A percentile compares a stretch with the other conserved stretches of the same genome.
These are phyloP conservation scores for Sinocyclocheilus rhinocerous DNA, from an alignment of 2,113 vertebrate genomes.

Conservation along the genomic window DNA sequence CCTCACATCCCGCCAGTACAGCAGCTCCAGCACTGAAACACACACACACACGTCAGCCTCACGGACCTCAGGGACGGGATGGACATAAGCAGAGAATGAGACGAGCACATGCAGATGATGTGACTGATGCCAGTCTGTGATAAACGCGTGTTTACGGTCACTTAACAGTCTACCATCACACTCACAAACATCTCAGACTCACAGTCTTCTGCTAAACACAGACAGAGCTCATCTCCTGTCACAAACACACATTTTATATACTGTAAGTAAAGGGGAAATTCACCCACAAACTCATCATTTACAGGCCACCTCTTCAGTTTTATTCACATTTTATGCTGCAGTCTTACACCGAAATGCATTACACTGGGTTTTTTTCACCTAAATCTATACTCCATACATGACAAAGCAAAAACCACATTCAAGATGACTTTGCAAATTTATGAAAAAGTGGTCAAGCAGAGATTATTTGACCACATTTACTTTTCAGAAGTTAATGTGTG, in stretches of 20 bases:
- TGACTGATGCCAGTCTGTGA: background rate
- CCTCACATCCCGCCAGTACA: slow-evolving; percentile 98
- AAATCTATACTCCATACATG: background rate
- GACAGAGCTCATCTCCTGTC: background rate
- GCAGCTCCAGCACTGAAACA: slow-evolving; percentile 89
- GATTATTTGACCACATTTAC: background rate
- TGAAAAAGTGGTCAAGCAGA: background rate
- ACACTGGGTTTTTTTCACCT: background rate
- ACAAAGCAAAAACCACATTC: background rate
- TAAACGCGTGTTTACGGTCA: background rate
- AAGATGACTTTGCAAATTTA: background rate
- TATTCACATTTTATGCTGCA: background rate
- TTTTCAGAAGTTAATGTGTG: no score
- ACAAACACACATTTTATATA: slow-evolving; percentile 24
- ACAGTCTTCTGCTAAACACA: no score
- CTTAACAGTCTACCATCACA: background rate
- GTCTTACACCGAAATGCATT: background rate
- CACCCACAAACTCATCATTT: background rate
- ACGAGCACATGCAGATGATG: background rate
- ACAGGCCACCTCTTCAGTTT: background rate
- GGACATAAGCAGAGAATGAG: background rate
- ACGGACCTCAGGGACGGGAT: background rate
- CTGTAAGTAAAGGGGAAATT: background rate
- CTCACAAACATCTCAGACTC: background rate
- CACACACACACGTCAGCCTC: background rate